Percentiles rank a stretch among this genome's conserved stretches.
phyloP scores from a whole-genome alignment of 2,113 vertebrate genomes.

The Sapayoa aenigma region DNA sequence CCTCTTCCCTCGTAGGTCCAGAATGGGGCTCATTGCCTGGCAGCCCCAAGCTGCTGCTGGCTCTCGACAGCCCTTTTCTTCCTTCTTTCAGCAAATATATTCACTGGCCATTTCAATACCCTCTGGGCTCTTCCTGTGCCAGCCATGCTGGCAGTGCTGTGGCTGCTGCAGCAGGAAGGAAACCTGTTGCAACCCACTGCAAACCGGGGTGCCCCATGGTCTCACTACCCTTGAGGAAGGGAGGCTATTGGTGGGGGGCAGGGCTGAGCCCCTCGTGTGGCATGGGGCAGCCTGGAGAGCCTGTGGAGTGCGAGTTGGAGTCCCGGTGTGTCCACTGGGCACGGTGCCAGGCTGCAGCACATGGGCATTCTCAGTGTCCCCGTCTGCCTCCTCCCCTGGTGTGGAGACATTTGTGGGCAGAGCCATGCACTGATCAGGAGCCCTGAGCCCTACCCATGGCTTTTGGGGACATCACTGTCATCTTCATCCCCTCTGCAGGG shows the following conservation, averaged over 20 bases:
- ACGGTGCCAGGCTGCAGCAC: neutral
- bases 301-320: neutral
- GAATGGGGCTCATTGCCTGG: accelerated
- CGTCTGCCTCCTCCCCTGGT: neutral
- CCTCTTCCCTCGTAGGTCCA: accelerated
- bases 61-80: neutral
- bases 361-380: neutral
- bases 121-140: neutral
- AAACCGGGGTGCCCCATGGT: accelerated
- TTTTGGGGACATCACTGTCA: neutral
- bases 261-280: accelerated
- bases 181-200: accelerated
- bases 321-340: neutral
- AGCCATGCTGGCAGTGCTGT: accelerated
- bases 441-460: neutral
- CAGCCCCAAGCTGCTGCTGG: neutral
- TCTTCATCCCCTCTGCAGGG: accelerated
- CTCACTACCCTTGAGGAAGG: accelerated
- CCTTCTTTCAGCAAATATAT: neutral
- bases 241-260: neutral
- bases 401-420: neutral
- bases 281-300: neutral
- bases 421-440: neutral
- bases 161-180: neutral
- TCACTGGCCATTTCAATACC: accelerated